Percentiles rank a stretch among this genome's conserved stretches.
These are phyloP conservation scores for Nylanderia fulva DNA, from an alignment of 1,140 invertebrate species.

Conservation along the genomic window DNA sequence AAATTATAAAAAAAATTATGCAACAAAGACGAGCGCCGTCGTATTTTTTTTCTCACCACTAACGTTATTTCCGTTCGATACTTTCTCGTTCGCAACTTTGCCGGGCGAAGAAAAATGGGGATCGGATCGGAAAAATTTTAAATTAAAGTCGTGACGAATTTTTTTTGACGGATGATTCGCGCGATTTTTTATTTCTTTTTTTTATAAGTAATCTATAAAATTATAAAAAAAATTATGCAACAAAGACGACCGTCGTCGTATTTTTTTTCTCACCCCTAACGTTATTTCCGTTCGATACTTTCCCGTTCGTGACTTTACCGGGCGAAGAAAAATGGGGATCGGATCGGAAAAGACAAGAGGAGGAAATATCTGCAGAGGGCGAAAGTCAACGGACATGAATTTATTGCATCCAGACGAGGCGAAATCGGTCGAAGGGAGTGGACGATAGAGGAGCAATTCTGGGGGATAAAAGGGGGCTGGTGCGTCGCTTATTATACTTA, in stretches of 20 bases:
- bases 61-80: constrained; percentile 57
- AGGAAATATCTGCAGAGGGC: constrained; percentile 36
- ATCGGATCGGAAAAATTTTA: background rate
- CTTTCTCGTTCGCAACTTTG: constrained; percentile 6
- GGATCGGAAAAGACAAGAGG: background rate
- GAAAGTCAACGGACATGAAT: constrained; percentile 58
- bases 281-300: constrained; percentile 59
- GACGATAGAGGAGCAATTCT: background rate
- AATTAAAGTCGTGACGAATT: background rate
- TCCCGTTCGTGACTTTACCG: background rate
- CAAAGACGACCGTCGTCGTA: background rate
- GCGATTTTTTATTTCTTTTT: background rate
- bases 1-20: background rate
- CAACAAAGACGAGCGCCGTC: background rate
- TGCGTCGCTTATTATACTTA: constrained; percentile 71
- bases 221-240: background rate
- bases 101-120: background rate
- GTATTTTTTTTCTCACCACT: background rate
- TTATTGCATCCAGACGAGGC: constrained; percentile 58
- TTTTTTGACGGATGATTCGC: background rate
- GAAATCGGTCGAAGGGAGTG: constrained; percentile 21
- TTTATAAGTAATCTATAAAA: background rate
- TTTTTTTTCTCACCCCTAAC: background rate
- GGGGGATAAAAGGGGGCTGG: background rate
- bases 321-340: background rate